Evolutionary conservation across 1,140 invertebrate genomes (phyloP).

Genomic region (Melitaea cinxia): DNA sequence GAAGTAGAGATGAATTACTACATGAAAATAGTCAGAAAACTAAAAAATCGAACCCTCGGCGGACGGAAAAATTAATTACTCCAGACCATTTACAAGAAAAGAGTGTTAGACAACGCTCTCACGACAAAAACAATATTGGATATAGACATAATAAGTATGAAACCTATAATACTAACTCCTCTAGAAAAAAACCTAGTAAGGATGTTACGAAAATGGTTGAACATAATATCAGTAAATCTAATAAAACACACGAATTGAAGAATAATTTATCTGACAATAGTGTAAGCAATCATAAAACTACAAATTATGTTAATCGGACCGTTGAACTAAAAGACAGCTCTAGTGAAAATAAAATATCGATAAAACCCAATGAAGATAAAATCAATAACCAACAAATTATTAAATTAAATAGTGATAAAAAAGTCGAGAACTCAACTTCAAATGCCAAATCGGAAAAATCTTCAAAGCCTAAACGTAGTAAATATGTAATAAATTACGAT

Average conservation of each 20-base stretch:
- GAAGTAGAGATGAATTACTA: slow-evolving; percentile 18
- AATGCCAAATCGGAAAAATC: slow-evolving; percentile 35
- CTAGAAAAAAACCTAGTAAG: not conserved
- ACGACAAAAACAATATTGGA: slow-evolving; percentile 12
- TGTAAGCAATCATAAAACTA: not conserved
- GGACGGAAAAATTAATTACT: slow-evolving; percentile 41
- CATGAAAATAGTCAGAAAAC: slow-evolving; percentile 4
- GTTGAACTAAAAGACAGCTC: not conserved
- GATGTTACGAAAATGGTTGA: not conserved
- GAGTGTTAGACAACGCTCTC: slow-evolving; percentile 1
- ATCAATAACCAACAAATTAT: slow-evolving; percentile 11
- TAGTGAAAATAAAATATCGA: slow-evolving; percentile 16
- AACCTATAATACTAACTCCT: not conserved
- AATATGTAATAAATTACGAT: slow-evolving; percentile 76
- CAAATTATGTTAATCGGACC: slow-evolving; percentile 4
- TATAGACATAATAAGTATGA: slow-evolving; percentile 5
- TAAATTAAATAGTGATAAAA: slow-evolving; percentile 30
- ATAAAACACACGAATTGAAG: not conserved
- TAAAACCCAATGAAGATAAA: slow-evolving; percentile 23
- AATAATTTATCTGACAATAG: slow-evolving; percentile 1
- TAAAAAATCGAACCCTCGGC: slow-evolving; percentile 21
- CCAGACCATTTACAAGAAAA: slow-evolving; percentile 22
- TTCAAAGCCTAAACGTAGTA: slow-evolving; percentile 51
- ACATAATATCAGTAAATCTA: slow-evolving; percentile 1
- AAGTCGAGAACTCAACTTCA: slow-evolving; percentile 29